Conservation (phyloP, 92 coral and sea anemone genomes). For the Zoanthus sociatus region DNA sequence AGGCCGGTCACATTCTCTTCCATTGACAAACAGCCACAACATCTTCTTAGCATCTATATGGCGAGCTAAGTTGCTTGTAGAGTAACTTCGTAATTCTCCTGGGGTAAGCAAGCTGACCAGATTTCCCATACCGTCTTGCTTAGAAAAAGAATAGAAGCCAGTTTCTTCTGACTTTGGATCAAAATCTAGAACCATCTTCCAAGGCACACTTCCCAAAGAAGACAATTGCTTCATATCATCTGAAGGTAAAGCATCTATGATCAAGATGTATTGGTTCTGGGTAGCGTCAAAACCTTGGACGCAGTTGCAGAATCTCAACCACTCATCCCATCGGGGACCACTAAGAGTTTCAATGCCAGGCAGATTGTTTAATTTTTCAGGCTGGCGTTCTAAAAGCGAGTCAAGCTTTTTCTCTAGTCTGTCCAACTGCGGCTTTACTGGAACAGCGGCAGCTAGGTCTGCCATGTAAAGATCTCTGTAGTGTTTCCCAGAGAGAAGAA, state of each 20-base stretch:
- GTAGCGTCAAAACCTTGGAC: slow-evolving; percentile 72
- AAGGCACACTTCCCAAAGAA: slow-evolving; percentile 74
- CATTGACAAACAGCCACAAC: slow-evolving; percentile 91
- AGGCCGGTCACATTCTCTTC: slow-evolving; percentile 73
- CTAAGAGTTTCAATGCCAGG: slow-evolving; percentile 47
- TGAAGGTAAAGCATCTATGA: slow-evolving; percentile 71
- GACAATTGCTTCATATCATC: slow-evolving; percentile 66
- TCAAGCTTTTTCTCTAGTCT: slow-evolving; percentile 48
- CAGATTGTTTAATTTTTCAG: background rate
- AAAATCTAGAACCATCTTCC: slow-evolving; percentile 93
- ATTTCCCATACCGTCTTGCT: slow-evolving; percentile 64
- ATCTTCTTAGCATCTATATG: slow-evolving; percentile 80
- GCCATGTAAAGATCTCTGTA: slow-evolving; percentile 72
- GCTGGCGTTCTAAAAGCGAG: slow-evolving; percentile 1
- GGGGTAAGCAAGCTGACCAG: slow-evolving; percentile 83
- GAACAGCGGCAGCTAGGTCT: slow-evolving; percentile 40
- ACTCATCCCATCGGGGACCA: slow-evolving; percentile 76
- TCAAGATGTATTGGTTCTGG: slow-evolving; percentile 78
- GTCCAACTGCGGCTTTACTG: slow-evolving; percentile 22
- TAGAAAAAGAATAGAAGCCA: slow-evolving; percentile 74
- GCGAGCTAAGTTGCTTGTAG: slow-evolving; percentile 63
- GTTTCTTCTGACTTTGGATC: slow-evolving; percentile 85
- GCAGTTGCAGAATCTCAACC: slow-evolving; percentile 73
- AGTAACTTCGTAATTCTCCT: slow-evolving; percentile 60
- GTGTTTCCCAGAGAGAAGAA: slow-evolving; percentile 57